phyloP scores from a whole-genome alignment of 2,888 invertebrate genomes.

The Candidula unifasciata region DNA sequence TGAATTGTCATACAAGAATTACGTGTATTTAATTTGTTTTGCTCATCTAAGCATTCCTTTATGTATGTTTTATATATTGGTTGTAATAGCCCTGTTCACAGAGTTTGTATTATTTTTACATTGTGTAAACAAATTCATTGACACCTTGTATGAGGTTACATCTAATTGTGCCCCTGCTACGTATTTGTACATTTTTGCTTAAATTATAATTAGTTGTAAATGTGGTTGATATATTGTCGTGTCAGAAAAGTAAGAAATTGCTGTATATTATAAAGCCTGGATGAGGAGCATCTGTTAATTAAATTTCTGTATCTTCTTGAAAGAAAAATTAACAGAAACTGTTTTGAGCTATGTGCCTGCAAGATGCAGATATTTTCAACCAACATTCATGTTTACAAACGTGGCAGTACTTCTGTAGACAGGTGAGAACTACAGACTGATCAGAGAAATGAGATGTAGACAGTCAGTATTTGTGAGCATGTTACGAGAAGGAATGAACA shows the following conservation, averaged over 20 bases:
- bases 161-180: neutral
- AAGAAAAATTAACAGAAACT: too few species aligned
- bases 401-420: too few species aligned
- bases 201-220: neutral
- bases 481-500: too few species aligned
- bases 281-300: too few species aligned
- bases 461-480: too few species aligned
- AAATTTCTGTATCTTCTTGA: too few species aligned
- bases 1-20: neutral
- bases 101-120: neutral
- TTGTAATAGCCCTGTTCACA: neutral
- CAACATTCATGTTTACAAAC: too few species aligned
- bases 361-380: too few species aligned
- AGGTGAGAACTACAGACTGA: too few species aligned
- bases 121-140: neutral
- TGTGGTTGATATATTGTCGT: neutral
- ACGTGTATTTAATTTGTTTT: neutral
- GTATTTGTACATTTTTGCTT: neutral
- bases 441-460: too few species aligned
- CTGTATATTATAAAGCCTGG: too few species aligned
- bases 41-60: slow-evolving; percentile 15
- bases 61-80: slow-evolving; percentile 9
- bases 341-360: too few species aligned
- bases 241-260: neutral
- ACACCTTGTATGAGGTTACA: neutral